Evolutionary conservation across 2,888 invertebrate genomes (phyloP).

Genomic region (Loripinus fragilis): DNA sequence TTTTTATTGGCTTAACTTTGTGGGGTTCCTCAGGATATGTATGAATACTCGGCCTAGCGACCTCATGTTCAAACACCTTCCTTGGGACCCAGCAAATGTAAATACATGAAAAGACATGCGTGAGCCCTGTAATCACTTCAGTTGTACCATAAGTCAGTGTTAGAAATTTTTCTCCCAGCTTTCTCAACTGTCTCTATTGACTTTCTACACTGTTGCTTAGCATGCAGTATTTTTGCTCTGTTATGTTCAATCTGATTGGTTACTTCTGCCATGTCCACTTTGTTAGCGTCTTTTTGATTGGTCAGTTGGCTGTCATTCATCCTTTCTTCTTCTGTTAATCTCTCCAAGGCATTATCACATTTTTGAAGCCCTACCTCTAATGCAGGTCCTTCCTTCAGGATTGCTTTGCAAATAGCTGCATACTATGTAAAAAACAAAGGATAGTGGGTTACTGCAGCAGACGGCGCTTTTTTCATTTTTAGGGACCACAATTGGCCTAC

Average conservation of each 20-base stretch:
- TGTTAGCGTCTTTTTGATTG: conserved; percentile 37
- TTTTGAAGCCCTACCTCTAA: conserved; percentile 58
- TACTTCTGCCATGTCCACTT: conserved; percentile 27
- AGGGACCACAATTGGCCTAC: too few species aligned
- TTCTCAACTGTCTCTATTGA: conserved; percentile 56
- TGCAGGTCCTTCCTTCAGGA: conserved; percentile 66
- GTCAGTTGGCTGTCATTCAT: conserved; percentile 27
- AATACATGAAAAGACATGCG: too few species aligned
- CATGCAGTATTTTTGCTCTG: conserved; percentile 66
- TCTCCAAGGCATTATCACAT: conserved; percentile 59
- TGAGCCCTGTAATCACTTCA: too few species aligned
- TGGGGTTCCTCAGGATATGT: too few species aligned
- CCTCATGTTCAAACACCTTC: too few species aligned
- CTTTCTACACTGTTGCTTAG: conserved; percentile 55
- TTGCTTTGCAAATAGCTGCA: conserved; percentile 66
- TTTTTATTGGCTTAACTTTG: too few species aligned
- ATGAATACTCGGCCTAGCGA: too few species aligned
- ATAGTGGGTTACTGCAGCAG: too few species aligned
- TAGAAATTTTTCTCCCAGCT: conserved; percentile 65
- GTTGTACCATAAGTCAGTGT: conserved; percentile 68
- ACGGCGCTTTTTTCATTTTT: too few species aligned
- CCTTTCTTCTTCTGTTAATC: conserved; percentile 57
- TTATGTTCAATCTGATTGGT: conserved; percentile 61
- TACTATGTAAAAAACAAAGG: conserved; percentile 56
- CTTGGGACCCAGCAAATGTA: too few species aligned